These are phyloP conservation scores for Puffinus mauretanicus DNA, from an alignment of 2,113 vertebrate genomes.

Conservation along the genomic window DNA sequence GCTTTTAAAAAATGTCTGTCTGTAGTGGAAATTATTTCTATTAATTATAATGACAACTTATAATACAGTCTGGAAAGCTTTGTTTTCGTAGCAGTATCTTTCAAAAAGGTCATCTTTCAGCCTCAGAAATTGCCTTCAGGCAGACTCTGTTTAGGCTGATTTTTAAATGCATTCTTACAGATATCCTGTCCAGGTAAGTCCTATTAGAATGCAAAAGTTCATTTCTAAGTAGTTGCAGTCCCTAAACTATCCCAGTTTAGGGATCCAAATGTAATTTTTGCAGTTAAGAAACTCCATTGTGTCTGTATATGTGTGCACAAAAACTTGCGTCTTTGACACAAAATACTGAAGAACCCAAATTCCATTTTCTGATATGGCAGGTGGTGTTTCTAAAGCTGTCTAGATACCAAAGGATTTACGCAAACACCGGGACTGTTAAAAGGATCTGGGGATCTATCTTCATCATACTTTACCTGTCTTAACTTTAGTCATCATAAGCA, in stretches of 20 bases:
- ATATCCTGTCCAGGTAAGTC: background rate
- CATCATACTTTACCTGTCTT: background rate
- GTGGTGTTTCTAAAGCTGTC: background rate
- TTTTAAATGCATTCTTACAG: background rate
- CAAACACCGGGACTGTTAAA: background rate
- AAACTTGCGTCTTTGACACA: background rate
- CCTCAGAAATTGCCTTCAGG: background rate
- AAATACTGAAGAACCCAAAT: background rate
- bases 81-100: background rate
- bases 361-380: background rate
- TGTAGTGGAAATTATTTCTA: background rate
- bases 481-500: background rate
- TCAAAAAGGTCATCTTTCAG: background rate
- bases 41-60: background rate
- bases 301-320: background rate
- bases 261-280: background rate
- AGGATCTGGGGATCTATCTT: background rate
- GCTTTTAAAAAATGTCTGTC: background rate
- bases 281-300: background rate
- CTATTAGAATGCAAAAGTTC: background rate
- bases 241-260: background rate
- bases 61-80: background rate
- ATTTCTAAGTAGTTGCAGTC: background rate
- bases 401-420: background rate
- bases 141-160: background rate